Base-by-base conservation (phyloP, 1,140 invertebrate genomes). In the Drosophila grimshawi region DNA sequence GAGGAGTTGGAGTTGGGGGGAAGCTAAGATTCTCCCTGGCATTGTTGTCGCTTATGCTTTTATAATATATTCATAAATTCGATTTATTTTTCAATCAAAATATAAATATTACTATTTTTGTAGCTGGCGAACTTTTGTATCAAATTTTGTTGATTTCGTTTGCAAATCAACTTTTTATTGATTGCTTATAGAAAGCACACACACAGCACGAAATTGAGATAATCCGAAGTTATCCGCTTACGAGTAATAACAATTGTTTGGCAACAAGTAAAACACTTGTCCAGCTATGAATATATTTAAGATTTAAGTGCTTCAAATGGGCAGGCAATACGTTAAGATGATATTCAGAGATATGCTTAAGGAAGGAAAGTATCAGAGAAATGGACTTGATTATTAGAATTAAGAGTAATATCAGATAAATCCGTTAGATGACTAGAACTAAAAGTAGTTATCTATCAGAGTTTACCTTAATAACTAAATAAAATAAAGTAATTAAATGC, bases 21-120 rank as follows among this genome's bases (percentile, higher is more conserved):
- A 6, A 74, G 77, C 62, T 35, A 68, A 51, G 61, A 64, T 33
- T 64, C 60, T 59, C 75, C 55, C 68, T 67, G 76, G 60, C 76
- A 86, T 88, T 86, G 83, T 83, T 76, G 78, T 52, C 63, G 74
- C 76, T 83, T 79, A 83, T 90, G 78, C 83, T 90, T 85, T 91
- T 78, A 91, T 91, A 91, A 90, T 89, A 91, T 85, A 88, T 91
- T 91, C 88, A 90, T 91, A 90, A 88, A 91, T 89, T 91, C 88
- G 86, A 91, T 90, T 90, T 90, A 90, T 90, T 86, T 90, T 91
- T 90, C 88, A 90, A 90, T 90, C 88, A 91, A 90, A 91, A 91
- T 90, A 85, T 90, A 85, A 91, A 88, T 83, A 78, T 83, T 56
- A 51, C 46, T 46, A 62, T 56, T 64, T 78, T 78, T 71, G 8